Evolutionary conservation across 2,797 vertebrate species (phyloP), one percentile per base, ranked within the genome.

Genomic region (Sarcophilus harrisii): DNA sequence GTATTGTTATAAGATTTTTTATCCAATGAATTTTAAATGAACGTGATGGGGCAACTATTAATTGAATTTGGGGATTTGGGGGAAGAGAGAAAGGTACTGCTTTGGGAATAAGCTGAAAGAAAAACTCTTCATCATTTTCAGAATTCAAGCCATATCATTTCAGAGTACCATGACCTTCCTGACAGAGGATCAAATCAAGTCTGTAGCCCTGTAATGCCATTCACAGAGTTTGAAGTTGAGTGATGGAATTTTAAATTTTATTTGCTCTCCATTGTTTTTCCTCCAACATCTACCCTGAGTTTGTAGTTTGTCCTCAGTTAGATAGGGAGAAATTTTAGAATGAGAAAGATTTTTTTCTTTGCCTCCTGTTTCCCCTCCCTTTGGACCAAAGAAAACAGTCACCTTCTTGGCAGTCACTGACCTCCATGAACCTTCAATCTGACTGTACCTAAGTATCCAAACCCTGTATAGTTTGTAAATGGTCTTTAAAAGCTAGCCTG

Each of bases 301-400:
- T 0, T 90, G 38, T 45, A 52, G 13, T 54, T 54, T 73, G 16
- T 54, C 59, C 32, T 92, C 28, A 27, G 54, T 91, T 57, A 58
- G 0, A 12, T 52, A 52, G 62, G 94, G 0, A 90, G 89, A 92
- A 45, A 90, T 27, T 93, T 93, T 4, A 28, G 66, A 92, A 52
- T 94, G 91, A 97, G 89, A 94, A 95, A 96, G 94, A 92, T 55
- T 55, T 94, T 90, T 94, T 97, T 93, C 90, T 57, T 58, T 27
- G 28, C 60, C 58, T 27, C 45, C 55, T 92, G 10, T 45, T 90
- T 93, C 92, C 81, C 21, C 60, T 21, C 89, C 55, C 29, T 54
- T 45, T 92, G 66, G 95, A 91, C 58, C n/a, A 97, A 49, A 81
- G 18, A 8, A 81, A 45, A 94, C 95, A 96, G 81, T 4, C 0